Base-by-base conservation (phyloP, 2,888 invertebrate species). In the Rugalucina vietnamica region DNA sequence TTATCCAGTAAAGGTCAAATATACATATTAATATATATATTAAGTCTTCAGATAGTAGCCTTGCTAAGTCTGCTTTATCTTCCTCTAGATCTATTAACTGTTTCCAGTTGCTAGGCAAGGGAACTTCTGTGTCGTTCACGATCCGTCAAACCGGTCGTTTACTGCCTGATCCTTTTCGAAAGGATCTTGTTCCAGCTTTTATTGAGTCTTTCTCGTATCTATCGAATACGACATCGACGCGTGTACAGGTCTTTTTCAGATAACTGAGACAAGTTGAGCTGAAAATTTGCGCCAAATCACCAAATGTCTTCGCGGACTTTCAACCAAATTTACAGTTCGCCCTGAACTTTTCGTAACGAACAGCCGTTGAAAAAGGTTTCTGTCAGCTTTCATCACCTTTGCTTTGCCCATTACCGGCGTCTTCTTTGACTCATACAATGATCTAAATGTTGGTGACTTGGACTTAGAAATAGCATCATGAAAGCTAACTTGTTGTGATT, bases 221-320 rank as follows among this genome's bases (percentile, higher is more conserved):
- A 29, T 60, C 18, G 29, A 60, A 60, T 60, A 60, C 60, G 29
- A 10, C 60, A 27, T 27, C 60, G 27, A 60, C 60, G 24, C 60
- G 60, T 60, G 60, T 60, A 29, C 60, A 60, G 24, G 29, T 24
- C 3, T 27, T 60, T 60, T 14, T 60, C 60, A 60, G 24, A 60
- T 60, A 60, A 60, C 60, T 60, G 60, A 60, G 27, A 60, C 27
- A 60, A 60, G 60, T 60, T 60, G 60, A 60, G 60, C 60, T 60
- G 24, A 60, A 60, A 5, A 27, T 60, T 60, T 29, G 60, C 29
- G 60, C 60, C 60, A 60, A 29, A 29, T 60, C 60, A 60, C 60
- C 60, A 60, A 60, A 60, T 60, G 60, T 60, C 21, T 60, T 60
- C 29, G 60, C 60, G 29, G 29, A 60, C 60, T 60, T 60, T n/a